Conservation (phyloP, 2,797 vertebrate genomes). For the Eutrigla gurnardus region DNA sequence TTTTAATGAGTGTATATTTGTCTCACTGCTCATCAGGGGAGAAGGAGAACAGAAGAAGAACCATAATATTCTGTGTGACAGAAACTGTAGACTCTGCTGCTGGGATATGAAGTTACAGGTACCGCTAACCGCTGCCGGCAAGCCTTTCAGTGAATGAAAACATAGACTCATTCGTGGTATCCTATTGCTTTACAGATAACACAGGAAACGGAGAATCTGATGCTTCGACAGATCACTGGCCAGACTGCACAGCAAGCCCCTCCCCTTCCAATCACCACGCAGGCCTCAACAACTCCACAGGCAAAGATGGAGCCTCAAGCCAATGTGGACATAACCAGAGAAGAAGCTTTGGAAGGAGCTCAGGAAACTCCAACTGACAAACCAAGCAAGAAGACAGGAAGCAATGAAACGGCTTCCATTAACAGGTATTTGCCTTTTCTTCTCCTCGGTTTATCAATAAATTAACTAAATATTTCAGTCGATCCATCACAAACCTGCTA, state of each 20-base stretch:
- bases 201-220: slow-evolving; percentile 80
- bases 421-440: slow-evolving; percentile 42
- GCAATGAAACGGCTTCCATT: slow-evolving; percentile 5
- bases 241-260: slow-evolving; percentile 19
- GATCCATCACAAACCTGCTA: not conserved
- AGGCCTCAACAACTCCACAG: slow-evolving; percentile 14
- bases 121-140: slow-evolving; percentile 8
- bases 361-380: not conserved
- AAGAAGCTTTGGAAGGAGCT: not conserved
- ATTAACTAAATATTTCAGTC: slow-evolving; percentile 1
- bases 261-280: slow-evolving; percentile 1
- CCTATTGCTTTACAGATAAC: slow-evolving; percentile 68
- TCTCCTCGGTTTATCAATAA: not conserved
- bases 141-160: not conserved
- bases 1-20: not conserved
- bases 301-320: slow-evolving; percentile 14
- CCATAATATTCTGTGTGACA: slow-evolving; percentile 77
- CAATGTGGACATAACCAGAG: not conserved
- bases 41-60: slow-evolving; percentile 62
- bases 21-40: slow-evolving; percentile 51
- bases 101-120: slow-evolving; percentile 85
- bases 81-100: slow-evolving; percentile 82
- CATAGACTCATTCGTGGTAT: not conserved
- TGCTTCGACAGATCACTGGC: slow-evolving; percentile 78
- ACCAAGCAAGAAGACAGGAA: not conserved